Evolutionary conservation across 1,140 invertebrate genomes (phyloP), one percentile per base, ranked within the genome.

Genomic region (Drosophila tsacasi): DNA sequence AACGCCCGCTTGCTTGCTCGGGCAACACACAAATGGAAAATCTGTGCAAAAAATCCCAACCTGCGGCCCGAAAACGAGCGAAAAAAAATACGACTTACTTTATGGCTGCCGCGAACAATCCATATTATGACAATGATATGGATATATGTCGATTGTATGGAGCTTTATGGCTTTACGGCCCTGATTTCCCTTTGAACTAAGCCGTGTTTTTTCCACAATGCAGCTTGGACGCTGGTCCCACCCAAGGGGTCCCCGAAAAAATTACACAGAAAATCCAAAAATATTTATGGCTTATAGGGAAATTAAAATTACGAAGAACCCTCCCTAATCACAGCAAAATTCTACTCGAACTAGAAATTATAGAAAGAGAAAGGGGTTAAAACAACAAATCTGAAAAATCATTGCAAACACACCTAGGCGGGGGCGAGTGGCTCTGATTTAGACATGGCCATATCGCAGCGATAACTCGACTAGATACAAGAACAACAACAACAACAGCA

Each of bases 131-230:
- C 75, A 69, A 77, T 57, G 73, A 76, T 76, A 76, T 67, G 46
- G 66, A 47, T 47, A 39, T 63, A 63, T 57, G 52, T 32, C 61
- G 61, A 69, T 65, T 35, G 58, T 57, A 39, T 44, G 65, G 19
- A 32, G 49, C 50, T 87, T 87, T 87, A 87, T 87, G 78, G 60
- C 60, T 87, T 90, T 87, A 87, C 81, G 57, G 81, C 78, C 83
- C 54, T 87, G 85, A 89, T 89, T 87, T 84, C 30, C 40, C 74
- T 87, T 87, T 83, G 83, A 87, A 81, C 80, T 59, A 69, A 62
- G 75, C 44, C 67, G 67, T 68, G 52, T 30, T 39, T n/a, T 39
- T 42, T 25, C n/a, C 35, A 39, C 10, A 23, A 12, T 25, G 52
- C 71, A 57, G 52, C 54, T 39, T 57, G 54, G 54, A 57, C 63